These are phyloP conservation scores for Taenioides sp. DNA, from an alignment of 2,797 vertebrate species.

Conservation along the genomic window DNA sequence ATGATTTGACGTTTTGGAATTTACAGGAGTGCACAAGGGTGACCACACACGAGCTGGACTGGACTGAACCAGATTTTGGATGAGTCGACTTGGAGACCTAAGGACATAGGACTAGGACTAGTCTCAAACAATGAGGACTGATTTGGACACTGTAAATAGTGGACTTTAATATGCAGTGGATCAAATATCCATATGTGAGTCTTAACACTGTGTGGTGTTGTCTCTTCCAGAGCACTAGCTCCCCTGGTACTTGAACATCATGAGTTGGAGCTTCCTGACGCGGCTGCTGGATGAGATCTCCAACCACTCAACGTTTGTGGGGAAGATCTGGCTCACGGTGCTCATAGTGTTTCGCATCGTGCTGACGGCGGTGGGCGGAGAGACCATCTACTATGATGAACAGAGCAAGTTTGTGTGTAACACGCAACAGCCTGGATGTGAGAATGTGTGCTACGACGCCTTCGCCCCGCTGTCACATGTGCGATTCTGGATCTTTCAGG, in stretches of 20 bases:
- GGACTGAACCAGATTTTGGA: too few species aligned
- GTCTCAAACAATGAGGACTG: too few species aligned
- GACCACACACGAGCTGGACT: too few species aligned
- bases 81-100: too few species aligned
- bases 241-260: conserved; percentile 60
- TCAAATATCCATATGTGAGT: not conserved
- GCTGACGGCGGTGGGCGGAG: conserved; percentile 86
- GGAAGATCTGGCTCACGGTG: conserved; percentile 89
- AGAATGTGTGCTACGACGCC: conserved; percentile 89
- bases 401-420: conserved; percentile 92
- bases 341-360: conserved; percentile 91
- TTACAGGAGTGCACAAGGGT: too few species aligned
- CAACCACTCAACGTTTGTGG: conserved; percentile 91
- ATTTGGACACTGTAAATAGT: too few species aligned
- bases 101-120: too few species aligned
- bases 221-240: conserved; percentile 47
- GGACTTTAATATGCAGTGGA: too few species aligned
- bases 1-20: too few species aligned
- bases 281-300: conserved; percentile 90
- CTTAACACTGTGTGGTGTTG: not conserved
- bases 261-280: conserved; percentile 93
- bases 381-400: conserved; percentile 91
- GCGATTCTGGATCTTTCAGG: conserved; percentile 92
- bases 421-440: conserved; percentile 88
- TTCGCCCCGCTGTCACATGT: conserved; percentile 88